phyloP scores from a whole-genome alignment of 2,113 vertebrate genomes.

The Gymnobelideus leadbeateri region DNA sequence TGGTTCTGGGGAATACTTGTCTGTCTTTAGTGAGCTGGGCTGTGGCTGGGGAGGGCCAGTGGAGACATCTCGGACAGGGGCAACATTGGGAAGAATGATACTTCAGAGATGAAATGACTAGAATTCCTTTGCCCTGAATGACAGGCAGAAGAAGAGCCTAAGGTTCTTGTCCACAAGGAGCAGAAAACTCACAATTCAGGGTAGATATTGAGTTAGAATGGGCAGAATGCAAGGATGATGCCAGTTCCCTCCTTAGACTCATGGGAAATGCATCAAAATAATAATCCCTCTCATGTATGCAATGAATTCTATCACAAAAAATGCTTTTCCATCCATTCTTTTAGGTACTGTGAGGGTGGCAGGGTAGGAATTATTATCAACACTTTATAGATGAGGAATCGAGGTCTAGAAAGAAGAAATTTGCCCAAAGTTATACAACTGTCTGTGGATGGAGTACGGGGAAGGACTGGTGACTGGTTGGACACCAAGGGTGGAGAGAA shows the following conservation, averaged over 20 bases:
- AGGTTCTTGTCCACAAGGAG: neutral
- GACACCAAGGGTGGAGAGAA: too few species aligned
- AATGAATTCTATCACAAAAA: neutral
- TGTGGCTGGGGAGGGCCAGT: neutral
- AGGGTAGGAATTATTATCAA: neutral
- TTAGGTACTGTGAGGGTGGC: neutral
- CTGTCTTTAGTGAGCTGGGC: neutral
- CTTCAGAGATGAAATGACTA: neutral
- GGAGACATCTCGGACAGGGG: neutral
- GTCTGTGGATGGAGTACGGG: too few species aligned
- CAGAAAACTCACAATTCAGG: neutral
- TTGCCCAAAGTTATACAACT: neutral
- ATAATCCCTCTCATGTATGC: neutral
- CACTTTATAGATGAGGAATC: neutral
- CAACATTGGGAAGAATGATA: neutral
- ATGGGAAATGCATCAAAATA: neutral
- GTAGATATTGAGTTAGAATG: neutral
- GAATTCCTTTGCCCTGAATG: neutral
- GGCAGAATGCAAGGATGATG: neutral
- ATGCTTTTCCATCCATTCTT: neutral
- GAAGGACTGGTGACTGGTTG: neutral
- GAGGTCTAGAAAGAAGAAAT: neutral
- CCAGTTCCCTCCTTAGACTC: neutral
- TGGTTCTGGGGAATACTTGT: neutral
- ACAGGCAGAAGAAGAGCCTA: neutral